Evolutionary conservation across 1,140 invertebrate species (phyloP).

Genomic region (Cydia pomonella): DNA sequence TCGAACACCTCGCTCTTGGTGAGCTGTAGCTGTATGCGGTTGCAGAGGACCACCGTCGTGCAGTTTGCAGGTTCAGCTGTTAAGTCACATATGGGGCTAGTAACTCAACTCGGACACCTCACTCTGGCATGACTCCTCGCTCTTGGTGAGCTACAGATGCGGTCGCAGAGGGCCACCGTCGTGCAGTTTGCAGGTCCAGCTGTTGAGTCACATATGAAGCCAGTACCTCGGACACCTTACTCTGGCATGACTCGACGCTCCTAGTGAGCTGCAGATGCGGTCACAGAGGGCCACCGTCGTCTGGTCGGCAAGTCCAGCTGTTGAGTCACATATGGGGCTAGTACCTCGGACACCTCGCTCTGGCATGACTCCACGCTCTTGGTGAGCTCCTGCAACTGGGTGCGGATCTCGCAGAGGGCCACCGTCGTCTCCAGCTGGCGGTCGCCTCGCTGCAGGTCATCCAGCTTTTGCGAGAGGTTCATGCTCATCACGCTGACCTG

Average conservation of each 20-base stretch:
- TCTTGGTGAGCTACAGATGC: neutral
- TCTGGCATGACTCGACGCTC: conserved; percentile 95
- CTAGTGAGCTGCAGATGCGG: conserved; percentile 94
- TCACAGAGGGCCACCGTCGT: conserved; percentile 94
- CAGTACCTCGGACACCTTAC: conserved; percentile 78
- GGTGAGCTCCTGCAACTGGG: conserved; percentile 94
- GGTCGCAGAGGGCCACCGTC: neutral
- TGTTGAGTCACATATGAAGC: neutral
- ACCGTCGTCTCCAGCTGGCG: conserved; percentile 94
- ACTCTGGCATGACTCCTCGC: neutral
- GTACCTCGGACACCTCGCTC: conserved; percentile 91
- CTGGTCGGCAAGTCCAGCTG: conserved; percentile 94
- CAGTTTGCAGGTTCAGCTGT: neutral
- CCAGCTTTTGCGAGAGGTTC: conserved; percentile 94
- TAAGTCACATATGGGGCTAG: conserved; percentile 26
- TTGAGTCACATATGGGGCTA: conserved; percentile 62
- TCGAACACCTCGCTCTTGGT: too few species aligned
- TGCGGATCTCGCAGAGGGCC: conserved; percentile 93
- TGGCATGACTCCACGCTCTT: conserved; percentile 96
- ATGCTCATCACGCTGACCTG: conserved; percentile 98
- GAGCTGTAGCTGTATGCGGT: neutral
- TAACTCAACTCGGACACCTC: neutral
- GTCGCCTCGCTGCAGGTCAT: conserved; percentile 93
- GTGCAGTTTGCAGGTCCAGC: neutral
- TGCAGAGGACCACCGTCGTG: neutral